Conservation (phyloP, 2,113 vertebrate species). For the Porphyrio hochstetteri region DNA sequence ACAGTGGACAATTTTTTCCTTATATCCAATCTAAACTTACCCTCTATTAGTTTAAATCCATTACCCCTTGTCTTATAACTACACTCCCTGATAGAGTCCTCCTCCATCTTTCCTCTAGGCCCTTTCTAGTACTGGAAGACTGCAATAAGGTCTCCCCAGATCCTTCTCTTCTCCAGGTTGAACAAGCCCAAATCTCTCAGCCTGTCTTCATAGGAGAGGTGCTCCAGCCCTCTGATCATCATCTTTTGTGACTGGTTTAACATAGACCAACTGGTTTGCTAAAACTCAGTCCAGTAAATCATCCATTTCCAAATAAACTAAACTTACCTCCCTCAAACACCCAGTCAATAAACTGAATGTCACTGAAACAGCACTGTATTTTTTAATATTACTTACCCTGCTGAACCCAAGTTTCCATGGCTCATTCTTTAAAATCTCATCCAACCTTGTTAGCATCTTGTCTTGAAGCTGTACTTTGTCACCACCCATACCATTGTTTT, state of each 20-base stretch:
- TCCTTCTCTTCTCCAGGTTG: too few relatives aligned
- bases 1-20: too few relatives aligned
- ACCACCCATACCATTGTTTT: rapidly evolving
- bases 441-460: constrained; percentile 12
- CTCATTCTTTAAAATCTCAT: constrained; percentile 61
- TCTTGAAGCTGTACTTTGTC: background rate
- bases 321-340: background rate
- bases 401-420: constrained; percentile 82
- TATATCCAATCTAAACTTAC: too few relatives aligned
- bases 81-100: too few relatives aligned
- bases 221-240: too few relatives aligned
- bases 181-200: too few relatives aligned
- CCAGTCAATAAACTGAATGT: background rate
- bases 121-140: too few relatives aligned
- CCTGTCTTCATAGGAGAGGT: too few relatives aligned
- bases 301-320: background rate
- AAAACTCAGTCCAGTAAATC: background rate
- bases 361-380: background rate
- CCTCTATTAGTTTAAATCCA: too few relatives aligned
- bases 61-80: too few relatives aligned
- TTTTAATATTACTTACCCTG: constrained; percentile 70
- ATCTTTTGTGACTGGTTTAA: background rate
- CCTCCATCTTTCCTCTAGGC: too few relatives aligned
- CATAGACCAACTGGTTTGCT: background rate
- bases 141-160: too few relatives aligned